phyloP scores from a whole-genome alignment of 2,113 vertebrate species.

The Callopanchax toddi region DNA sequence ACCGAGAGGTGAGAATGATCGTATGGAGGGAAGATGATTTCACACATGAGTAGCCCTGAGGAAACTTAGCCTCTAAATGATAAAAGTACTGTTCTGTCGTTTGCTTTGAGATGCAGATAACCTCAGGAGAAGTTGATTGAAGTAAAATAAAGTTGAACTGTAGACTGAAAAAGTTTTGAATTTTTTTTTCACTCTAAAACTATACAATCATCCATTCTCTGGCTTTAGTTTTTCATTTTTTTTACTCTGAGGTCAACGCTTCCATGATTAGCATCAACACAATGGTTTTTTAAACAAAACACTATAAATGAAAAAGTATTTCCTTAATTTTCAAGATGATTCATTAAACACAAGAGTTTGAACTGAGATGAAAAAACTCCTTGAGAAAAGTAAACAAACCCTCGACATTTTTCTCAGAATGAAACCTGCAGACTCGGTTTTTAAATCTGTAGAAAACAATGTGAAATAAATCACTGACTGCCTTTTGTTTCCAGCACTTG shows the following conservation, averaged over 20 bases:
- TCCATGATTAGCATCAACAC: neutral
- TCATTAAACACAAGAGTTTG: too few relatives aligned
- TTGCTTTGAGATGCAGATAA: constrained; percentile 28
- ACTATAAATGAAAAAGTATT: too few relatives aligned
- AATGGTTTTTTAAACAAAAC: neutral
- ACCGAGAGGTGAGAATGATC: constrained; percentile 19
- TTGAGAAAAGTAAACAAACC: too few relatives aligned
- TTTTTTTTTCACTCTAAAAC: constrained; percentile 1
- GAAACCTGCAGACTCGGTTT: too few relatives aligned
- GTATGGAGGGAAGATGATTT: constrained; percentile 39
- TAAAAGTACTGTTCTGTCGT: constrained; percentile 16
- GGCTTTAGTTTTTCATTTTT: neutral
- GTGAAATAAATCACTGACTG: too few relatives aligned
- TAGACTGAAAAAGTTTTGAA: neutral
- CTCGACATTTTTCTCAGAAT: too few relatives aligned
- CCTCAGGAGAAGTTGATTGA: constrained; percentile 26
- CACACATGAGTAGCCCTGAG: constrained; percentile 33
- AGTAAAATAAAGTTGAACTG: neutral
- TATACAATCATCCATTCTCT: neutral
- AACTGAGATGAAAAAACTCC: too few relatives aligned
- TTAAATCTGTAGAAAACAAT: too few relatives aligned
- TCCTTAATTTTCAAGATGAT: too few relatives aligned
- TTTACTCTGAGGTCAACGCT: too few relatives aligned
- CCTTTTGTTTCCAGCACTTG: too few relatives aligned
- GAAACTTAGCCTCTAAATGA: constrained; percentile 39